These are phyloP conservation scores for Phalacrocorax carbo DNA, from an alignment of 2,113 vertebrate species.

Conservation along the genomic window DNA sequence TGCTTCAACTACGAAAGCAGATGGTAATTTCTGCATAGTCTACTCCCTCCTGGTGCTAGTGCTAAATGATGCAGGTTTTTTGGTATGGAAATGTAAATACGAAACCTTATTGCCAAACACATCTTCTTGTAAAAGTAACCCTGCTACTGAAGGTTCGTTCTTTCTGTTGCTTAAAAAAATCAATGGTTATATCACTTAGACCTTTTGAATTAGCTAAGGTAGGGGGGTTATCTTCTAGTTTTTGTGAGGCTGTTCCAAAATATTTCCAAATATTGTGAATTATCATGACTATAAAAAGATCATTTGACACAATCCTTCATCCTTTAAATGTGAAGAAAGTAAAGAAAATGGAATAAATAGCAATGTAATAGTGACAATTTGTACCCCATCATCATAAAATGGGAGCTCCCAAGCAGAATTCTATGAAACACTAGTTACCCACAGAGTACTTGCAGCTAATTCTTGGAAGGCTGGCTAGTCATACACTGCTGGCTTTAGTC, in stretches of 20 bases:
- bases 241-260: not conserved
- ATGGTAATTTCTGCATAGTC: not conserved
- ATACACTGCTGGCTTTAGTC: slow-evolving; percentile 47
- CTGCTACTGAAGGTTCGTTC: not conserved
- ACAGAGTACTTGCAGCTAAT: slow-evolving; percentile 29
- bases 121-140: not conserved
- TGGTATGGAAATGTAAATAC: not conserved
- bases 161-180: not conserved
- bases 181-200: not conserved
- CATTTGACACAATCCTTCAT: not conserved
- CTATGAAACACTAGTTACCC: not conserved
- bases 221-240: not conserved
- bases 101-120: not conserved
- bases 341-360: not conserved
- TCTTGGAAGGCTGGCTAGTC: slow-evolving; percentile 55
- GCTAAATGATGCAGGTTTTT: not conserved
- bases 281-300: not conserved
- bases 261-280: not conserved
- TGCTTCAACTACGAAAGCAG: slow-evolving; percentile 36
- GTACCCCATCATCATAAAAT: not conserved
- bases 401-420: not conserved
- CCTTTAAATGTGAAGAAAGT: not conserved
- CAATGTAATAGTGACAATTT: not conserved
- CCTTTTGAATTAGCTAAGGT: not conserved
- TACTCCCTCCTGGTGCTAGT: not conserved